Evolutionary conservation across 1,140 invertebrate species (phyloP), one percentile per base, ranked within the genome.

Genomic region (Drosophila miranda): DNA sequence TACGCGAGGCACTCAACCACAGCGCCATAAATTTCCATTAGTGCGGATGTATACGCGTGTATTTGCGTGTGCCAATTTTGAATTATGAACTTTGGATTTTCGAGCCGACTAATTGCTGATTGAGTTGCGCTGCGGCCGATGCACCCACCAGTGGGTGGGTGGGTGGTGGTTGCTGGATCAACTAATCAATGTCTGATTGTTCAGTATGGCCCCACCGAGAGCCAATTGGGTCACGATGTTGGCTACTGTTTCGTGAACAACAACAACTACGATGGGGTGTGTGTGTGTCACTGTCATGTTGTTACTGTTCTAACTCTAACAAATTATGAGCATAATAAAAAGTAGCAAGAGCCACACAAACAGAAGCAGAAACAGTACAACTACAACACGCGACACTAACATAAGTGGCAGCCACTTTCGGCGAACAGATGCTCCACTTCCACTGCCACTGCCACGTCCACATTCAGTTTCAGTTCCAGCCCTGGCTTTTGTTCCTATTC

Each of bases 321-420:
- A 81, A 81, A 81, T 76, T 81, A 81, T 81, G 78, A 68, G 68
- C 51, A 61, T 61, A 61, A 81, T 81, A 81, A 76, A 80, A 81
- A 81, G 58, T 73, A 67, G 61, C 60, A 72, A 45, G 42, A 45
- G 63, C 50, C 52, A 62, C 50, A 46, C 30, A 30, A 53, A 59
- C 44, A 55, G 28, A 19, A 43, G 13, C 30, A 53, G 44, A 13
- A 41, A 52, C 44, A 53, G 44, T 72, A 66, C 64, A 56, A 49
- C 51, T 60, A 52, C 70, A 73, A 57, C 76, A 63, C 54, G 75
- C 69, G 63, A 74, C 75, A 73, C 51, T 62, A 52, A 60, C 61
- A 73, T 66, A 73, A 76, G 78, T 81, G 78, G 49, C 67, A 67
- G 55, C 30, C 70, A 70, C 64, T 70, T 79, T 56, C 52, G 76